phyloP scores from a whole-genome alignment of 2,113 vertebrate genomes.

The Mungos mungo region DNA sequence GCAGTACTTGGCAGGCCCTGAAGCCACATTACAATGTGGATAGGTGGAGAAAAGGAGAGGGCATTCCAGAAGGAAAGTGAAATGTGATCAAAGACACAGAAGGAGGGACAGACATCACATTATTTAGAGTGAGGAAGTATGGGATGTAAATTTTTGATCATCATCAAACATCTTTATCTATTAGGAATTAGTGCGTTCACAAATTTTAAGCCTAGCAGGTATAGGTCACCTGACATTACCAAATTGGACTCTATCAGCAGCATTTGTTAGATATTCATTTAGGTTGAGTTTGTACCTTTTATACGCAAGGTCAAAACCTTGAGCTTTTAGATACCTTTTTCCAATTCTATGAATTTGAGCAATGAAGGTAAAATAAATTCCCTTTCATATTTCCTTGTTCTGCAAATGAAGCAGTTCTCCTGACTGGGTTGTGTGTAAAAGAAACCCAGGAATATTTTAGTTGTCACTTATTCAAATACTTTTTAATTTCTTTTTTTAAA shows the following conservation, averaged over 20 bases:
- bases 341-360: not conserved
- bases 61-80: not conserved
- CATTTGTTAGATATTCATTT: not conserved
- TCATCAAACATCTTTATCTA: not conserved
- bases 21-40: not conserved
- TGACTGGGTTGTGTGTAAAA: slow-evolving; percentile 16
- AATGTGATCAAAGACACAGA: not conserved
- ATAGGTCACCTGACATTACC: not conserved
- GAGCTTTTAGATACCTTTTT: not conserved
- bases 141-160: not conserved
- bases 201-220: not conserved
- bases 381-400: not conserved
- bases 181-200: not conserved
- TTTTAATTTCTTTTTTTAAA: not conserved
- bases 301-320: not conserved
- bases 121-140: not conserved
- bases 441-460: slow-evolving; percentile 55
- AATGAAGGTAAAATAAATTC: not conserved
- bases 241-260: not conserved
- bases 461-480: slow-evolving; percentile 57
- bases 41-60: not conserved
- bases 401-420: slow-evolving; percentile 28
- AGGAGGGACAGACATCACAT: not conserved
- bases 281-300: not conserved
- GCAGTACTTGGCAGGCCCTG: not conserved